phyloP scores from a whole-genome alignment of 2,888 invertebrate species.

The Luperina testacea region DNA sequence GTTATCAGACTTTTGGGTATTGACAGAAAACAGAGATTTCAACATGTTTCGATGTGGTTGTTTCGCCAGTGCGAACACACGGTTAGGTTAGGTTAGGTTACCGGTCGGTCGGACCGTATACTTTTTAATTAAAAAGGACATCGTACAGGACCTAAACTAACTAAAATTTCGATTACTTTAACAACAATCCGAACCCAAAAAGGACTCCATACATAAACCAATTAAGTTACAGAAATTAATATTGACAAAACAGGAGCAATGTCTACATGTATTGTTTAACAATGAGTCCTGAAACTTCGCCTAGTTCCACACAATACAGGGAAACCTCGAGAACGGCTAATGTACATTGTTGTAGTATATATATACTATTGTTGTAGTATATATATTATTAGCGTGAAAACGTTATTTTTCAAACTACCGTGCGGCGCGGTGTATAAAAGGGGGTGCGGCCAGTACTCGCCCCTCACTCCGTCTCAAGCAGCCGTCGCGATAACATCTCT shows the following conservation, averaged over 20 bases:
- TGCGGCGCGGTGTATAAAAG: too few species aligned
- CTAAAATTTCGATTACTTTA: background rate
- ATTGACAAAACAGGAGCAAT: slow-evolving; percentile 39
- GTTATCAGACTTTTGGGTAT: background rate
- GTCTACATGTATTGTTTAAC: slow-evolving; percentile 45
- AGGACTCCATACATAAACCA: slow-evolving; percentile 1
- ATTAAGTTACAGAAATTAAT: slow-evolving; percentile 38
- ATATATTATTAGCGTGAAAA: too few species aligned
- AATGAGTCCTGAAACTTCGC: slow-evolving; percentile 24
- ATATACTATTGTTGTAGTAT: slow-evolving; percentile 15
- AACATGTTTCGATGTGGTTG: too few species aligned
- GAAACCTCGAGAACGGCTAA: slow-evolving; percentile 28
- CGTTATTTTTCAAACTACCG: too few species aligned
- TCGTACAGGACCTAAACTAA: background rate
- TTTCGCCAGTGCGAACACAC: background rate
- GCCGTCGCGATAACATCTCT: too few species aligned
- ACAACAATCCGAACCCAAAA: slow-evolving; percentile 8
- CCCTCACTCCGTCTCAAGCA: too few species aligned
- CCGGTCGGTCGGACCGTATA: background rate
- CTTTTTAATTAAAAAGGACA: background rate
- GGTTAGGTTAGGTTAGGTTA: too few species aligned
- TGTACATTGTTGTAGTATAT: background rate
- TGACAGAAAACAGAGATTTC: background rate
- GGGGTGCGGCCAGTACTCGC: too few species aligned
- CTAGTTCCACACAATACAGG: slow-evolving; percentile 34